phyloP scores from a whole-genome alignment of 2,888 invertebrate genomes.

The Ormyrus nitidulus region DNA sequence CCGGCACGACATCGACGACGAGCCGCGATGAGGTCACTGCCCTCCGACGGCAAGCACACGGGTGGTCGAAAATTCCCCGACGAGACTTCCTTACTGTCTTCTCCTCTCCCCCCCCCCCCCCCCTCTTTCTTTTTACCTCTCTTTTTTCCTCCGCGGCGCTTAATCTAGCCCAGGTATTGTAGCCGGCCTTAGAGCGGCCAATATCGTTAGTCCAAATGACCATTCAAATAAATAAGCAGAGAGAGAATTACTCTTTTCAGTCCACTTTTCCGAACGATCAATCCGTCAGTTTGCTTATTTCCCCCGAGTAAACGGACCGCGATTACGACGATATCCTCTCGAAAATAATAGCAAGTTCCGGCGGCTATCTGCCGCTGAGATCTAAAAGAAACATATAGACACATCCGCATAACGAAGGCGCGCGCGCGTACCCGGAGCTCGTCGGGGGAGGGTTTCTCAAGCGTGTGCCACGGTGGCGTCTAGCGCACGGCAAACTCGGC shows the following conservation, averaged over 20 bases:
- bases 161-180: too few species aligned
- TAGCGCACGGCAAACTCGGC: background rate
- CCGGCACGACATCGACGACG: background rate
- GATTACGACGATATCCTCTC: too few species aligned
- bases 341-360: too few species aligned
- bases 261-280: too few species aligned
- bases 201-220: too few species aligned
- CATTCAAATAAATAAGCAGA: too few species aligned
- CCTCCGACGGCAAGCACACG: conserved; percentile 8
- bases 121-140: conserved; percentile 1
- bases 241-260: too few species aligned
- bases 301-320: too few species aligned
- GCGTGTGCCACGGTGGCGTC: background rate
- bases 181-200: too few species aligned
- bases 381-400: too few species aligned
- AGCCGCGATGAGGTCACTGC: conserved; percentile 6
- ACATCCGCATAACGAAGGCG: background rate
- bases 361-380: too few species aligned
- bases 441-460: background rate
- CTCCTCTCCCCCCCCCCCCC: background rate
- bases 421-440: background rate
- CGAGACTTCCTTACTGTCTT: background rate
- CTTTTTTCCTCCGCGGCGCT: background rate
- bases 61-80: conserved; percentile 35
- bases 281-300: too few species aligned